Percentiles rank a stretch among this genome's conserved stretches.
Conservation (phyloP, 2,113 vertebrate genomes). For the Coptodon rendalli region DNA sequence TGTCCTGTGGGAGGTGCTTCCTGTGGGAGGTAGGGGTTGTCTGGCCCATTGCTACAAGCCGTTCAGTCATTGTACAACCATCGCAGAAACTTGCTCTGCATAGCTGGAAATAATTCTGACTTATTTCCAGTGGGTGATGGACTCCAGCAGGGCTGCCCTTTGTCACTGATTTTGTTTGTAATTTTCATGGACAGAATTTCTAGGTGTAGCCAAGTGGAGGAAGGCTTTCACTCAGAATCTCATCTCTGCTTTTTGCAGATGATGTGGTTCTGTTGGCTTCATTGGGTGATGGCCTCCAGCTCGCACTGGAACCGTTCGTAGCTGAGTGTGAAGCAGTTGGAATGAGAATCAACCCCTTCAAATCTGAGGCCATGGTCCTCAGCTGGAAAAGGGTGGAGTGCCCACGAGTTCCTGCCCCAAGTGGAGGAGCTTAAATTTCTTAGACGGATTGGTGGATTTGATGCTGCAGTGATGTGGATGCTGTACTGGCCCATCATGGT, state of each 20-base stretch:
- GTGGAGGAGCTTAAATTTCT: neutral
- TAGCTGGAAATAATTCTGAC: neutral
- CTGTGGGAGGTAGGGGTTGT: neutral
- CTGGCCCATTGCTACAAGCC: neutral
- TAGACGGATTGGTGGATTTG: neutral
- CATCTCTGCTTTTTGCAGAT: neutral
- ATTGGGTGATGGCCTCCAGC: neutral
- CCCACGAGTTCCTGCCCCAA: neutral
- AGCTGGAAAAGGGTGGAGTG: neutral
- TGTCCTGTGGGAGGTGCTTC: neutral
- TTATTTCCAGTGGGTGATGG: neutral
- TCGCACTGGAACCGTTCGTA: neutral
- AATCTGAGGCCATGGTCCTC: neutral
- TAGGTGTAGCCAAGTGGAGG: neutral
- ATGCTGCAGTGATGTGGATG: neutral
- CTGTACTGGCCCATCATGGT: neutral
- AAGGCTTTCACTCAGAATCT: neutral
- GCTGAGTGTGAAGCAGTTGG: neutral
- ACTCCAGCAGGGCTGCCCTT: neutral
- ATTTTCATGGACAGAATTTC: neutral
- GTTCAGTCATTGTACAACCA: neutral
- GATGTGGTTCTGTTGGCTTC: neutral
- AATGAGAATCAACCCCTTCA: neutral
- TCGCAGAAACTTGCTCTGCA: neutral
- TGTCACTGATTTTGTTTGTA: neutral